These are phyloP conservation scores for Ctenopoma kingsleyae DNA, from an alignment of 2,797 vertebrate species.

Conservation along the genomic window DNA sequence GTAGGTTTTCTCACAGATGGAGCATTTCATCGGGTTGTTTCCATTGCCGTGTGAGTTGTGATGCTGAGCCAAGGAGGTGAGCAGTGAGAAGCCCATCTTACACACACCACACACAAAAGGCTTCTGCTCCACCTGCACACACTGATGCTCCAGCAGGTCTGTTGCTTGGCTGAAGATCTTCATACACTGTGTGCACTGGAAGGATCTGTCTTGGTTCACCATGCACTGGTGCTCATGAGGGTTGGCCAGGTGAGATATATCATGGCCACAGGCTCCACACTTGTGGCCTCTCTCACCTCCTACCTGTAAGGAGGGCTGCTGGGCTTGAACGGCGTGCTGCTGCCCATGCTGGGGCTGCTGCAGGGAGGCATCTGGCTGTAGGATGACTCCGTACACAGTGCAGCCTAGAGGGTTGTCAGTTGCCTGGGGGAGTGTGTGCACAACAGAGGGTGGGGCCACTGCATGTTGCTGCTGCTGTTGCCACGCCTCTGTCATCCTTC, in stretches of 20 bases:
- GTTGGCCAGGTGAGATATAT: conserved; percentile 93
- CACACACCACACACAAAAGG: conserved; percentile 96
- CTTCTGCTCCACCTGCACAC: conserved; percentile 96
- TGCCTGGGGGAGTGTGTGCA: conserved; percentile 90
- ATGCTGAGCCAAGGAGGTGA: conserved; percentile 95
- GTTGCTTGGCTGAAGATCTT: conserved; percentile 98
- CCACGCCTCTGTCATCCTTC: conserved; percentile 89
- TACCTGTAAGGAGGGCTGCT: conserved; percentile 84
- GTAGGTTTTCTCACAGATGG: conserved; percentile 97
- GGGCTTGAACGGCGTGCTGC: conserved; percentile 80
- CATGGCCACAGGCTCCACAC: conserved; percentile 93
- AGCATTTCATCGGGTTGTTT: conserved; percentile 93
- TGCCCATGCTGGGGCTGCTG: conserved; percentile 85
- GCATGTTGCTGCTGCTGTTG: conserved; percentile 90
- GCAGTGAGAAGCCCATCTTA: conserved; percentile 98
- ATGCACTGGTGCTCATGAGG: conserved; percentile 97
- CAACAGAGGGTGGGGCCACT: conserved; percentile 90
- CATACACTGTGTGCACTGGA: conserved; percentile 98
- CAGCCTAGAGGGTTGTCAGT: conserved; percentile 92
- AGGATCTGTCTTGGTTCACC: conserved; percentile 94
- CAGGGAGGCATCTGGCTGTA: conserved; percentile 89
- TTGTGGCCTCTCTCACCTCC: conserved; percentile 91
- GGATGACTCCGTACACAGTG: conserved; percentile 93
- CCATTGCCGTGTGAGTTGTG: conserved; percentile 92
- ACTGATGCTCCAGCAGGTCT: conserved; percentile 95